Base-by-base conservation (phyloP, 1,140 invertebrate species). In the Trachymyrmex septentrionalis region DNA sequence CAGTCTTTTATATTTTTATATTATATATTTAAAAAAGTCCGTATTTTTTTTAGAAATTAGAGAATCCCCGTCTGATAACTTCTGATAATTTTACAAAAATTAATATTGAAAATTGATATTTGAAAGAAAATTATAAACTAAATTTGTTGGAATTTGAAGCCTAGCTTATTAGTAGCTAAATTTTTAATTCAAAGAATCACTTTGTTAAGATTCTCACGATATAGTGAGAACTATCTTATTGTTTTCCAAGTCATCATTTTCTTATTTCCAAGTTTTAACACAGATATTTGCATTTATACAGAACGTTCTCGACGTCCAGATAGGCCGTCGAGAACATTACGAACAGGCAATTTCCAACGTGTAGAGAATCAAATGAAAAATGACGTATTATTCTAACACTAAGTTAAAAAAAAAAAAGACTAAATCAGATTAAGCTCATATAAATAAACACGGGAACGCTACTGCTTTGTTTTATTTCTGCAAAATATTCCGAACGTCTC, bases 401-500 rank as follows among this genome's bases (percentile, higher is more conserved):
- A 81, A 34, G 9, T 57, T 48, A 34, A 16, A 38, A 55, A 44
- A 10, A 44, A 78, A 82, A 27, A 61, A n/a, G 30, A 48, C 19
- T 0, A 2, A n/a, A n/a, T n/a, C 38, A 27, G 38, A 84, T 75
- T 84, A 73, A 75, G n/a, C n/a, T 61, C 1, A 19, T 30, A 30
- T 72, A 75, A 84, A 75, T 84, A 61, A 75, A 82, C 19, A 53
- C 24, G 44, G 12, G 30, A 30, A 1, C 76, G 48, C 21, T 38
- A 38, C 19, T 34, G 67, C 27, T 50, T 75, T 30, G 14, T 19
- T 84, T 61, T 61, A 75, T 84, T 84, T 73, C 80, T 73, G 38
- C 69, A 53, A 75, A 73, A 84, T 75, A 63, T 75, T 48, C 63
- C 27, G 44, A 80, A 21, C 67, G 55, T 82, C 38, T 82, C 38